phyloP scores from a whole-genome alignment of 2,113 vertebrate genomes.

The Sturnira hondurensis region DNA sequence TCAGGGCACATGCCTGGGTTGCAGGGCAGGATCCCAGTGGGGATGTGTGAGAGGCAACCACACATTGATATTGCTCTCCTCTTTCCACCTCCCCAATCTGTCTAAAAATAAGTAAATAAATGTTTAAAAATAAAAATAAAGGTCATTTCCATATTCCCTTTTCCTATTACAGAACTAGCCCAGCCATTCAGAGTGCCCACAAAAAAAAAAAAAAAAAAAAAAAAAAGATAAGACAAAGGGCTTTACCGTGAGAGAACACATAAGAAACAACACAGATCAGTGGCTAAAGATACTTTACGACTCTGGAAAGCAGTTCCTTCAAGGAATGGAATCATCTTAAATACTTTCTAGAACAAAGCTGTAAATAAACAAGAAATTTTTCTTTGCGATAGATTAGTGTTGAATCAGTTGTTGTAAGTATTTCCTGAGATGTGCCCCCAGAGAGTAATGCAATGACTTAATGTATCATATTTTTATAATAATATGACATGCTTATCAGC shows the following conservation, averaged over 20 bases:
- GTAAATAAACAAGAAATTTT: background rate
- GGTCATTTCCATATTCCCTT: background rate
- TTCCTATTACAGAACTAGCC: background rate
- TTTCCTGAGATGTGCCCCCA: background rate
- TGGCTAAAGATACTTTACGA: background rate
- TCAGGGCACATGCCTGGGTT: too few relatives aligned
- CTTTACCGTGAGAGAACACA: background rate
- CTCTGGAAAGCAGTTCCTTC: background rate
- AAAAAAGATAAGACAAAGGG: background rate
- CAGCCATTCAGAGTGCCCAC: background rate
- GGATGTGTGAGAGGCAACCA: too few relatives aligned
- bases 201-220: background rate
- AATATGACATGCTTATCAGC: background rate
- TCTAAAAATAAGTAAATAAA: too few relatives aligned
- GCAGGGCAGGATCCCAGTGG: too few relatives aligned
- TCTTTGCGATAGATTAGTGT: background rate
- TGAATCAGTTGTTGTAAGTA: background rate
- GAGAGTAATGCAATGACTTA: background rate
- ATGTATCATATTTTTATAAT: background rate
- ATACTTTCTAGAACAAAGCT: background rate
- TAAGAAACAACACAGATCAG: background rate
- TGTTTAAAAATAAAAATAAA: background rate
- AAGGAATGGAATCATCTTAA: background rate
- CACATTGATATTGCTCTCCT: too few relatives aligned
- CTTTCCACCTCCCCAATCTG: too few relatives aligned